These are phyloP conservation scores for Oreocharis arfaki DNA, from an alignment of 2,113 vertebrate species.

Conservation along the genomic window DNA sequence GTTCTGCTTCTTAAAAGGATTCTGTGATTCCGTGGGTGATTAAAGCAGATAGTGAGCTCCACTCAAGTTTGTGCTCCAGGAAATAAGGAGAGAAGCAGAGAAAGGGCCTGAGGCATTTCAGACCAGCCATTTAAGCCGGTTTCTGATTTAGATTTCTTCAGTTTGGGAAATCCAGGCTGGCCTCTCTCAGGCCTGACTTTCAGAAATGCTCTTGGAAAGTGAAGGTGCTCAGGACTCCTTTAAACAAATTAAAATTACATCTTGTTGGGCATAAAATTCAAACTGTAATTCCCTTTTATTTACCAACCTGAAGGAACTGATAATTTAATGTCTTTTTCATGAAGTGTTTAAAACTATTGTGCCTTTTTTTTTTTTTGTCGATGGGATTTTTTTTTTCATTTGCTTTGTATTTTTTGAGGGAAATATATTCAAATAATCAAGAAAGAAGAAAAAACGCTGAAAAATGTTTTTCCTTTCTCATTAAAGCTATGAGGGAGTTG, in stretches of 20 bases:
- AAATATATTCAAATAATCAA: neutral
- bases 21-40: neutral
- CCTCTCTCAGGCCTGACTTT: neutral
- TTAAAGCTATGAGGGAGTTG: neutral
- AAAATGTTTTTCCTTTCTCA: neutral
- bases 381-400: no score
- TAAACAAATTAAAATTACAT: neutral
- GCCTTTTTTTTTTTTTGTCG: neutral
- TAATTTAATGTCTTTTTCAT: neutral
- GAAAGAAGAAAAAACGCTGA: neutral
- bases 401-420: neutral
- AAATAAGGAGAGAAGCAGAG: neutral
- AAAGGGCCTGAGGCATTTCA: neutral
- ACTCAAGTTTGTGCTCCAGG: neutral
- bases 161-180: neutral
- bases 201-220: neutral
- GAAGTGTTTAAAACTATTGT: neutral
- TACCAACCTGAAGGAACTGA: neutral
- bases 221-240: neutral
- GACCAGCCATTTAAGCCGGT: neutral
- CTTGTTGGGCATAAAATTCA: neutral
- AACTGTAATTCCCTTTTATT: neutral
- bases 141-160: neutral
- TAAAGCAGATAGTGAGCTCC: neutral
- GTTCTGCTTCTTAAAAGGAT: neutral